These are phyloP conservation scores for Clinocottus analis DNA, from an alignment of 2,113 vertebrate species.

Conservation along the genomic window DNA sequence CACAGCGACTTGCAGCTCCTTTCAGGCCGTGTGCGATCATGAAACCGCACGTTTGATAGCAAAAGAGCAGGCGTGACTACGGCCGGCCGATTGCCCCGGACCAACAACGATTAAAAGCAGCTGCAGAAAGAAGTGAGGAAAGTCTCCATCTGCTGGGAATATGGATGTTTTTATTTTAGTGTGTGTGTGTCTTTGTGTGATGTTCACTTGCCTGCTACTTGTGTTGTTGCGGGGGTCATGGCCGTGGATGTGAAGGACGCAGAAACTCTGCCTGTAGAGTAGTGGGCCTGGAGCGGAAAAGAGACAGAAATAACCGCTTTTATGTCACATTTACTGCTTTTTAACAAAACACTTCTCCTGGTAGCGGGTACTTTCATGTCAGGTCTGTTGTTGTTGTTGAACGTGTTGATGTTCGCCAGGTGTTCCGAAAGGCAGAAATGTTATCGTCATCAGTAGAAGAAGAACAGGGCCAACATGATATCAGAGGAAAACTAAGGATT, in stretches of 20 bases:
- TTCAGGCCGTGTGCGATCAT: constrained; percentile 1
- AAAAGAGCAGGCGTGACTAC: not conserved
- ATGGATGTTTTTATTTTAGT: not conserved
- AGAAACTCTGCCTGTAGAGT: constrained; percentile 95
- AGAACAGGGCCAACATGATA: too few species aligned
- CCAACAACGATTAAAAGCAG: constrained; percentile 13
- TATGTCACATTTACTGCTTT: not conserved
- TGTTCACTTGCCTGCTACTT: constrained; percentile 89
- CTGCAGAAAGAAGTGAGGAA: constrained; percentile 1
- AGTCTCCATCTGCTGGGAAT: not conserved
- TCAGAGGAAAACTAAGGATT: too few species aligned
- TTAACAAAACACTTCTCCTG: not conserved
- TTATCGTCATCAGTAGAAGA: too few species aligned
- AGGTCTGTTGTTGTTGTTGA: not conserved
- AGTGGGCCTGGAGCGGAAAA: constrained; percentile 89
- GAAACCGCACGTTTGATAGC: not conserved
- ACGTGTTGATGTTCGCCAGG: not conserved
- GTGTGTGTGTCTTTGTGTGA: not conserved
- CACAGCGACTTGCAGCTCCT: too few species aligned
- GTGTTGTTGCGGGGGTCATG: constrained; percentile 92
- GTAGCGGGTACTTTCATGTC: not conserved
- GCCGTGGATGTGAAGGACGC: constrained; percentile 98
- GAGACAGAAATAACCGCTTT: not conserved
- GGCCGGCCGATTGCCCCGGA: not conserved
- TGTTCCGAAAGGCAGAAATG: too few species aligned